Evolutionary conservation across 2,797 vertebrate species (phyloP), one percentile per base, ranked within the genome.

Genomic region (Fistularia tabacaria): DNA sequence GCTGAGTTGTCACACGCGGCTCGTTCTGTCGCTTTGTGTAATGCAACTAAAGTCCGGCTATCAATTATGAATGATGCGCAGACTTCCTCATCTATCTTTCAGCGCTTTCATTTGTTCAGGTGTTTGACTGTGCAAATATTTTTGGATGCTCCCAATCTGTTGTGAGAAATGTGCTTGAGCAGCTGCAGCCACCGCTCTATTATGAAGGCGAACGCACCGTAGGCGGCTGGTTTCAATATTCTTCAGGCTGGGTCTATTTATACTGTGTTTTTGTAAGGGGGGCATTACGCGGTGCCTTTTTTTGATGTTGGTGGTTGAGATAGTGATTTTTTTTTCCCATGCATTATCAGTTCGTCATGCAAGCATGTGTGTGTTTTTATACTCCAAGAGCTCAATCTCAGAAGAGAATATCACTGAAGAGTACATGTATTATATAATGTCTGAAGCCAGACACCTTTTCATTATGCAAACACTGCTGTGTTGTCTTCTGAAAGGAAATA

Each of bases 11-110:
- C 36, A 37, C 12, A 36, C 1, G 25, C 36, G 66, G 57, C 56
- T 64, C 81, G 74, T 76, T 81, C 72, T 63, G 76, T 73, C 74
- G 78, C 66, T 46, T 80, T 69, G 65, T 81, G 79, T 83, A 83
- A 86, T 84, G 78, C 82, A 81, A 88, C 80, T 84, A 69, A 85
- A 85, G 66, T 67, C 74, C 9, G 9, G 59, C 73, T 68, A 89
- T 90, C 80, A 88, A 89, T 88, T 82, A 87, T 89, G 78, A 83
- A 89, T 87, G 78, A 87, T 82, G 73, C 57, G 36, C 76, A 62
- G 77, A 83, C 79, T 82, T 84, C 60, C 83, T 85, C 86, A 87
- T 87, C 68, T 74, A 87, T 87, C 76, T 84, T 86, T 87, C 66
- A 88, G 85, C 61, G 62, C 52, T 79, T 85, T 85, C 73, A 82